These are phyloP conservation scores for Clusia tigrina DNA, from an alignment of 2,888 invertebrate species.

Conservation along the genomic window DNA sequence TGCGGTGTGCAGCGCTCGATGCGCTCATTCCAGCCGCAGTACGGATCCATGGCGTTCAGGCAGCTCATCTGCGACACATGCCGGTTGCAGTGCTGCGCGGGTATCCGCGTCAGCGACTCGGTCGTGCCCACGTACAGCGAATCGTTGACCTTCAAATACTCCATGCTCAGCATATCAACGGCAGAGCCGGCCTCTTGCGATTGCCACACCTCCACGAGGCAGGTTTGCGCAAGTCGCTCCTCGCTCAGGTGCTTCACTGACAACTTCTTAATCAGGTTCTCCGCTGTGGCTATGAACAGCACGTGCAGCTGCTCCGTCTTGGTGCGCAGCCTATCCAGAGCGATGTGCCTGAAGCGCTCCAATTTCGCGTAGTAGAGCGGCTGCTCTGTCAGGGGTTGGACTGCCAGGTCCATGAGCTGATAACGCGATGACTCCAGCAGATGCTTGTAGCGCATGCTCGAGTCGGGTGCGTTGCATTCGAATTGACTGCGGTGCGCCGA, in stretches of 20 bases:
- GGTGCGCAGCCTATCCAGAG: constrained; percentile 78
- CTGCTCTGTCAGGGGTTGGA: constrained; percentile 74
- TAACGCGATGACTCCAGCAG: constrained; percentile 76
- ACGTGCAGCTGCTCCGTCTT: constrained; percentile 77
- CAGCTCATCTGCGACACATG: constrained; percentile 77
- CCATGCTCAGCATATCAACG: constrained; percentile 70
- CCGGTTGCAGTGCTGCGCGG: constrained; percentile 80
- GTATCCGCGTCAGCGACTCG: constrained; percentile 74
- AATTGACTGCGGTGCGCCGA: constrained; percentile 70
- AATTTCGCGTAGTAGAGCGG: constrained; percentile 77
- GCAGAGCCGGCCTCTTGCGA: constrained; percentile 63
- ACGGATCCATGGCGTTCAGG: constrained; percentile 86
- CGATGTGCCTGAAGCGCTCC: constrained; percentile 79
- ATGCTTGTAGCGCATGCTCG: constrained; percentile 60
- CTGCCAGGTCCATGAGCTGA: constrained; percentile 87
- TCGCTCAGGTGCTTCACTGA: constrained; percentile 68
- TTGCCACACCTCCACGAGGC: constrained; percentile 86
- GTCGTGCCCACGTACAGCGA: constrained; percentile 81
- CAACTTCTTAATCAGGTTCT: constrained; percentile 81
- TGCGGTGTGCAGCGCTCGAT: constrained; percentile 77
- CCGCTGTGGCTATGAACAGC: constrained; percentile 80
- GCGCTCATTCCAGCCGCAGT: constrained; percentile 91
- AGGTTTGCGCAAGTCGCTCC: constrained; percentile 70
- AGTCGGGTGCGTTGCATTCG: constrained; percentile 67
- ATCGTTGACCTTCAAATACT: constrained; percentile 82